phyloP scores from a whole-genome alignment of 1,140 invertebrate genomes.

The Ridgeia piscesae region DNA sequence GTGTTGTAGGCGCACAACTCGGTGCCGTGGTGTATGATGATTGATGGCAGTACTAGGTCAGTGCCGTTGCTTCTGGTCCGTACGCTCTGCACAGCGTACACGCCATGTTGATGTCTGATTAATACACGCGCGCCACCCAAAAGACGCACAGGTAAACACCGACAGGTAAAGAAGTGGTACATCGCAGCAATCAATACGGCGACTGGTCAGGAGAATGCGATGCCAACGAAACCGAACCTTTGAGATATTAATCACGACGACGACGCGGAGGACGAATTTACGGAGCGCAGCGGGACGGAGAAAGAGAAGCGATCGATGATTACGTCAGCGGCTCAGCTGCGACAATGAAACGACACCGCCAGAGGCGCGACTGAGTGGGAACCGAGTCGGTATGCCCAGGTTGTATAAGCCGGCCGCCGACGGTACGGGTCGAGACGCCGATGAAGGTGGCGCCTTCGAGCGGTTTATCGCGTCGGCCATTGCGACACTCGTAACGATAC shows the following conservation, averaged over 20 bases:
- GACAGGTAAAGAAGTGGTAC: neutral
- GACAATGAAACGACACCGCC: neutral
- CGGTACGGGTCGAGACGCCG: constrained; percentile 22
- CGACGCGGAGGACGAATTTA: neutral
- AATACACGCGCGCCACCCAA: neutral
- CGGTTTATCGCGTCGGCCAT: constrained; percentile 51
- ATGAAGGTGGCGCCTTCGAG: constrained; percentile 49
- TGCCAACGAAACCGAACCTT: neutral
- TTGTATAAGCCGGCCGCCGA: constrained; percentile 11
- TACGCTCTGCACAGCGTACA: neutral
- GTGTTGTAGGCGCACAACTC: neutral
- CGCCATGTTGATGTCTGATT: neutral
- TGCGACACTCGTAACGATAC: constrained; percentile 51
- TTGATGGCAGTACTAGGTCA: neutral
- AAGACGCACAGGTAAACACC: neutral
- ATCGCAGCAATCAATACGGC: neutral
- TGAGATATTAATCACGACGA: neutral
- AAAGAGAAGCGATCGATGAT: neutral
- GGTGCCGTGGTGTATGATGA: neutral
- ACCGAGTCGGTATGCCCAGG: neutral
- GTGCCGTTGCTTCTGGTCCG: neutral
- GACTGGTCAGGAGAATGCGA: neutral
- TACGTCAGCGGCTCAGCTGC: neutral
- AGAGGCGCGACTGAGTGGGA: neutral
- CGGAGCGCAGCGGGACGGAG: neutral